phyloP scores from a whole-genome alignment of 1,140 invertebrate species.

The Bombus confusus region DNA sequence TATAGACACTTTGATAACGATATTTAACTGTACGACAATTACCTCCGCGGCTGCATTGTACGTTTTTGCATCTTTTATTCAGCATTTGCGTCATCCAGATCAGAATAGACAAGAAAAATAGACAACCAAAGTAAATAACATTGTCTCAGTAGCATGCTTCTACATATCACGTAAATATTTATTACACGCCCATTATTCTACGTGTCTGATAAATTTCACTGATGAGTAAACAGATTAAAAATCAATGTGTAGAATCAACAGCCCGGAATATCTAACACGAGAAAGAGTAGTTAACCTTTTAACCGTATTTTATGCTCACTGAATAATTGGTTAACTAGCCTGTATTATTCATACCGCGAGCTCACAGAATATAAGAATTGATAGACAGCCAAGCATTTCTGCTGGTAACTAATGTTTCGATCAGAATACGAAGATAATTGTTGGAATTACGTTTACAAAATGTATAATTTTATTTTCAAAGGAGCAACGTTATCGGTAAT shows the following conservation, averaged over 20 bases:
- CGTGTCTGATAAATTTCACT: not conserved
- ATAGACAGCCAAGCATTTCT: not conserved
- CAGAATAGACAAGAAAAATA: not conserved
- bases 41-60: no score
- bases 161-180: not conserved
- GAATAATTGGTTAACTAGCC: conserved; percentile 13
- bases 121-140: not conserved
- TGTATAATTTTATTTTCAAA: no score
- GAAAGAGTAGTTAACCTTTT: conserved; percentile 1
- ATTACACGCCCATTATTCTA: not conserved
- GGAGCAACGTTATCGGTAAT: no score
- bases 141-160: not conserved
- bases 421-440: no score
- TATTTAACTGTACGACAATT: not conserved
- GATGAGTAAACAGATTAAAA: not conserved
- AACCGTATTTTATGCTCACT: conserved; percentile 10
- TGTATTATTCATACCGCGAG: not conserved
- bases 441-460: no score
- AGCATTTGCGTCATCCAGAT: no score
- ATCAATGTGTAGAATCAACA: not conserved
- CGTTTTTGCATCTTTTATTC: not conserved
- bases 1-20: not conserved
- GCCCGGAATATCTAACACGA: not conserved
- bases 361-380: not conserved
- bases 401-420: no score